Evolutionary conservation across 2,797 vertebrate species (phyloP).

Genomic region (Enteromius trimaculatus): DNA sequence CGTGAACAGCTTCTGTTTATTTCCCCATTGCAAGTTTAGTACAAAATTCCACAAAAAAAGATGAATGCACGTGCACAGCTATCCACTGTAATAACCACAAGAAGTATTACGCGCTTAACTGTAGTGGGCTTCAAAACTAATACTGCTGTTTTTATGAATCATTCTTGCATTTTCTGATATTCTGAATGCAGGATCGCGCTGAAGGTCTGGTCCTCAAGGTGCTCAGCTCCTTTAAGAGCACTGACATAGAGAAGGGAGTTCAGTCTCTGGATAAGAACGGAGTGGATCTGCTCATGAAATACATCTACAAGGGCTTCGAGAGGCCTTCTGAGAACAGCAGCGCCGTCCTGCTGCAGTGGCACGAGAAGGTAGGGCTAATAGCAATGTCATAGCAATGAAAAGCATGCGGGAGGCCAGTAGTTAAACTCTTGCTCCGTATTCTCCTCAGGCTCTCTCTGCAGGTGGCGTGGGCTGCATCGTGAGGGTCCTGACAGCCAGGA

Average conservation of each 20-base stretch:
- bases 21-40: no score
- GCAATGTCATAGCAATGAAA: background rate
- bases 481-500: constrained; percentile 94
- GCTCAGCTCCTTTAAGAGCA: constrained; percentile 94
- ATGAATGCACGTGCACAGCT: background rate
- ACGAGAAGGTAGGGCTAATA: constrained; percentile 86
- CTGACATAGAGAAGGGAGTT: constrained; percentile 95
- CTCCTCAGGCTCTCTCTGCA: constrained; percentile 87
- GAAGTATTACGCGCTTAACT: background rate
- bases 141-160: background rate
- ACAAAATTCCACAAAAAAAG: background rate
- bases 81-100: background rate
- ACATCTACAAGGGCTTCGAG: constrained; percentile 99
- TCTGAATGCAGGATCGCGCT: constrained; percentile 85
- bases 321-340: constrained; percentile 97
- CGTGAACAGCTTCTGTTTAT: no score
- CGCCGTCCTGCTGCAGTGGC: constrained; percentile 94
- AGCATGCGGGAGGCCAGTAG: background rate
- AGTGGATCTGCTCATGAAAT: constrained; percentile 97
- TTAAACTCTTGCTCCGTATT: background rate
- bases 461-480: constrained; percentile 97
- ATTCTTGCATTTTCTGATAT: constrained; percentile 24
- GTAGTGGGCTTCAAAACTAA: background rate
- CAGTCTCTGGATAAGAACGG: constrained; percentile 94
- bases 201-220: constrained; percentile 95